Evolutionary conservation across 2,797 vertebrate genomes (phyloP).

Genomic region (Cyclopterus lumpus): DNA sequence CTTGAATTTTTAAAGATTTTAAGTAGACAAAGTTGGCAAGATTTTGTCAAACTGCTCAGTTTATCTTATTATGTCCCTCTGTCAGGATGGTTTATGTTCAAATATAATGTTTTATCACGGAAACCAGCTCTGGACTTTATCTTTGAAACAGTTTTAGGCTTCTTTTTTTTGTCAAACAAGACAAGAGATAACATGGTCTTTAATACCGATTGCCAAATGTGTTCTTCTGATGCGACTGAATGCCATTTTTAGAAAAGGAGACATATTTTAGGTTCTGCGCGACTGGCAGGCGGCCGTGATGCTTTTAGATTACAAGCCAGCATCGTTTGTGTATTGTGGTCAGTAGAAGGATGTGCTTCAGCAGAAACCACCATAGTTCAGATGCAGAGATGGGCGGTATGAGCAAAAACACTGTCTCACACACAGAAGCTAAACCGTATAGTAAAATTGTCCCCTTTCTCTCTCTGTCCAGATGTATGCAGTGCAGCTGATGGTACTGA

Average conservation of each 20-base stretch:
- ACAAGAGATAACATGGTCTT: conserved; percentile 40
- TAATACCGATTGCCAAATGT: conserved; percentile 45
- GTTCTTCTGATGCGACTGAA: conserved; percentile 15
- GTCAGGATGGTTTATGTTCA: conserved; percentile 13
- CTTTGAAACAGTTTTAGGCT: not conserved
- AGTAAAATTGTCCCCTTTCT: not conserved
- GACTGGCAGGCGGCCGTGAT: conserved; percentile 27
- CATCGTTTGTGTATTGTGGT: conserved; percentile 58
- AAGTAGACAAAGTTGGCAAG: conserved; percentile 9
- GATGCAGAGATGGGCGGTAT: conserved; percentile 1
- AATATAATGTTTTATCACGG: conserved; percentile 21
- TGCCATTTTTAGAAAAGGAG: conserved; percentile 54
- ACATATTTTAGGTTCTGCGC: conserved; percentile 41
- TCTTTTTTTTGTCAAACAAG: not conserved
- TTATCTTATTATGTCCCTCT: conserved; percentile 14
- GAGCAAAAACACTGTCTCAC: conserved; percentile 2
- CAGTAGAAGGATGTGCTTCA: conserved; percentile 18
- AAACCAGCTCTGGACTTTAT: not conserved
- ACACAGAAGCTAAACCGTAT: conserved; percentile 8
- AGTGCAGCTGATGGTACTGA: conserved; percentile 84
- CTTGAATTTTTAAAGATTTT: conserved; percentile 38
- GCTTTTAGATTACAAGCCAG: conserved; percentile 27
- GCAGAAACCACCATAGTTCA: conserved; percentile 1
- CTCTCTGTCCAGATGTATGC: conserved; percentile 87
- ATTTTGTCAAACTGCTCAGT: conserved; percentile 3